Base-by-base conservation (phyloP, 2,888 invertebrate species). In the Pardosa pseudoannulata region DNA sequence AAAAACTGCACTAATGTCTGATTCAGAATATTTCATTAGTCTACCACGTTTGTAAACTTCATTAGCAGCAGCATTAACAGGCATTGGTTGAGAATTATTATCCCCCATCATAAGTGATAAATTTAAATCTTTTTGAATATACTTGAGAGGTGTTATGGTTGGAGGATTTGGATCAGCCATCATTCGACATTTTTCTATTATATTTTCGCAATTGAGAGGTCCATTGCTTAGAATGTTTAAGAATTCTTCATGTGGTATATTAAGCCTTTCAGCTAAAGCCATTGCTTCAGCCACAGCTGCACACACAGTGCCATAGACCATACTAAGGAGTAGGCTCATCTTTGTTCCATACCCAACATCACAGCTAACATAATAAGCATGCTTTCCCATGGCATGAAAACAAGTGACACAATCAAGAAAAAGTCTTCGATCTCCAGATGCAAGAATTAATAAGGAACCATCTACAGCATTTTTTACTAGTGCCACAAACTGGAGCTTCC, bases 51-150 rank as follows among this genome's bases (percentile, higher is more conserved):
- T 85, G 31, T 23, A 85, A n/a, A 92, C 96, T 93, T 98, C 98
- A 92, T 98, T 98, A 88, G 97, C 96, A 89, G 97, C 95, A 62
- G 98, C 96, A 0, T 97, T 96, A 83, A 98, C 94, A 68, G 97
- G 96, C 90, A 98, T 93, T 0, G 98, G 96, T 92, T 98, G 98
- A 91, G 98, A 97, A 90, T 97, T 93, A 80, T 95, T 94, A 92
- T 98, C 97, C 29, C 97, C 97, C 92, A 98, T 94, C 68, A 95
- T 95, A 82, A 98, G 93, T 3, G 96, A 96, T 90, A 98, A 93
- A 91, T 96, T 95, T 90, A 98, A 93, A 93, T 98, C 98, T 92
- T 98, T 98, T 93, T 98, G 98, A 95, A 98, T 96, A 92, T 98
- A 97, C 90, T 96, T 95, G 56, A 98, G 93, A 3, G 98, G 96